phyloP scores from a whole-genome alignment of 2,888 invertebrate species.

The Beris chalybata region DNA sequence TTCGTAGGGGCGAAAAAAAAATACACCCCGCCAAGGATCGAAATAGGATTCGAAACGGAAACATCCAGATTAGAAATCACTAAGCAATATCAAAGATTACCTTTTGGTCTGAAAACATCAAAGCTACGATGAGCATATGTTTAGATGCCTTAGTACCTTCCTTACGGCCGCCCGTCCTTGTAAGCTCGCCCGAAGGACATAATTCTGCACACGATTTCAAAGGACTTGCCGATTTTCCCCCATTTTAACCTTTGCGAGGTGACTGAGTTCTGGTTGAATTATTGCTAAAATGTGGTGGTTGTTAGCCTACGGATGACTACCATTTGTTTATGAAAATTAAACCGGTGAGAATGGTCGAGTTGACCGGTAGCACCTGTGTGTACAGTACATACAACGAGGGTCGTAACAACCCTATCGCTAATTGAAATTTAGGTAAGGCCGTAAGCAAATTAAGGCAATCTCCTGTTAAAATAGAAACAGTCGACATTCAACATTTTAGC shows the following conservation, averaged over 20 bases:
- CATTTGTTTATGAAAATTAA: slow-evolving; percentile 10
- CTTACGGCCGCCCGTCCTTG: too few species aligned
- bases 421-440: too few species aligned
- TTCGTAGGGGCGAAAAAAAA: not conserved
- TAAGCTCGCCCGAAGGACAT: too few species aligned
- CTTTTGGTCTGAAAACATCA: not conserved
- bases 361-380: slow-evolving; percentile 1
- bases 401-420: too few species aligned
- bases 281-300: slow-evolving; percentile 2
- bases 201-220: not conserved
- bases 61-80: slow-evolving; percentile 6
- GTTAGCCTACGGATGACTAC: not conserved
- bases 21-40: not conserved
- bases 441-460: too few species aligned
- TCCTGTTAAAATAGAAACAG: too few species aligned
- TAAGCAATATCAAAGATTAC: slow-evolving; percentile 15
- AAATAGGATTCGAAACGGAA: not conserved
- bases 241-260: not conserved
- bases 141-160: too few species aligned
- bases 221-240: not conserved
- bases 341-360: not conserved
- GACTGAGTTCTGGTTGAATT: slow-evolving; percentile 1
- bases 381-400: too few species aligned
- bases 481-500: too few species aligned
- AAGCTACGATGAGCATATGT: too few species aligned